Evolutionary conservation across 2,113 vertebrate genomes (phyloP).

Genomic region (Brachionichthys hirsutus): DNA sequence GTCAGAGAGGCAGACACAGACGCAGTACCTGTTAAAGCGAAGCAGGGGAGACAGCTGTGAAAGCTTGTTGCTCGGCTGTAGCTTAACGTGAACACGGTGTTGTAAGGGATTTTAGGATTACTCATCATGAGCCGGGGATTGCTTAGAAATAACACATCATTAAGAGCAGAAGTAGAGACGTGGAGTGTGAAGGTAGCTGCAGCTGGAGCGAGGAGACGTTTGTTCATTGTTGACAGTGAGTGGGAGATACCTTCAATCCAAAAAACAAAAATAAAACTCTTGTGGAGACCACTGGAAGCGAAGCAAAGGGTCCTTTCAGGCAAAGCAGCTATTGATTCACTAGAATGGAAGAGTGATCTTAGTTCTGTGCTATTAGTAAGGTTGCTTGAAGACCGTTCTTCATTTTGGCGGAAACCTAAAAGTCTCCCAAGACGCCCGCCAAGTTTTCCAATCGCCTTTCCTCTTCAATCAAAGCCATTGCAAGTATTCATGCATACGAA

Average conservation of each 20-base stretch:
- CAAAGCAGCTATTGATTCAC: slow-evolving; percentile 38
- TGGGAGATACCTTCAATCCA: slow-evolving; percentile 19
- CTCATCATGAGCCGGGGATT: slow-evolving; percentile 49
- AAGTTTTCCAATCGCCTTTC: slow-evolving; percentile 10
- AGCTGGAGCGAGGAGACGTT: slow-evolving; percentile 9
- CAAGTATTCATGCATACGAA: slow-evolving; percentile 55
- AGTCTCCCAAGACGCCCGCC: background rate
- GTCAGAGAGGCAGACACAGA: slow-evolving; percentile 51
- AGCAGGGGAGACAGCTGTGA: slow-evolving; percentile 65
- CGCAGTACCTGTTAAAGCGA: slow-evolving; percentile 67
- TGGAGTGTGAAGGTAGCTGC: slow-evolving; percentile 44
- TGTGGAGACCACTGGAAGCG: slow-evolving; percentile 10
- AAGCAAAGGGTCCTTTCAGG: slow-evolving; percentile 26
- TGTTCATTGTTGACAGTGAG: slow-evolving; percentile 23
- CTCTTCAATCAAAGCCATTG: slow-evolving; percentile 45
- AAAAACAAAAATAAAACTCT: slow-evolving; percentile 25
- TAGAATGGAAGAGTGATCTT: background rate
- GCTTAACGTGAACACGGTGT: slow-evolving; percentile 55
- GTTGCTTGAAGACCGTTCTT: background rate
- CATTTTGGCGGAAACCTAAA: background rate
- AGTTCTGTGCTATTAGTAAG: background rate
- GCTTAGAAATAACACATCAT: slow-evolving; percentile 60
- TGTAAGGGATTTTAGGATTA: slow-evolving; percentile 69
- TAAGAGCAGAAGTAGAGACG: slow-evolving; percentile 54
- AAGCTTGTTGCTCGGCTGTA: slow-evolving; percentile 64